Evolutionary conservation across 2,888 invertebrate species (phyloP).

Genomic region (Argynnis bischoffii): DNA sequence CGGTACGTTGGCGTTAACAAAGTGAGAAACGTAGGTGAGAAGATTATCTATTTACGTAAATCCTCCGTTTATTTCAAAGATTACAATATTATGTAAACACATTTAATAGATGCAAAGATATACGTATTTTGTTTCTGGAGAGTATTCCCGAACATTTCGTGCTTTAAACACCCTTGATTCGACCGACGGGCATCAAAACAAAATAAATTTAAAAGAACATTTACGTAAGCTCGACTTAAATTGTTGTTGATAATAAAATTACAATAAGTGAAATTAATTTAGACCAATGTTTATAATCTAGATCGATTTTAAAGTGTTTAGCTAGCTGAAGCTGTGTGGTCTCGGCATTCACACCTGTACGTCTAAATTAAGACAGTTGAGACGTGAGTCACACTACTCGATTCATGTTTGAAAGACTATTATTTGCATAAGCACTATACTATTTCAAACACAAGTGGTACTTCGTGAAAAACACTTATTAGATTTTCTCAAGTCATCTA

Average conservation of each 20-base stretch:
- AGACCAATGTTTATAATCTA: neutral
- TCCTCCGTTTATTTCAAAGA: neutral
- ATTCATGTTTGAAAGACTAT: neutral
- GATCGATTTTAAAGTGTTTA: neutral
- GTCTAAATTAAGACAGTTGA: neutral
- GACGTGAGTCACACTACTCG: constrained; percentile 7
- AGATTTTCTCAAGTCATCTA: no score
- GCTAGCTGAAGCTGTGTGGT: neutral
- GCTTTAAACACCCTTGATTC: constrained; percentile 41
- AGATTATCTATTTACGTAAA: no score
- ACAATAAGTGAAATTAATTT: constrained; percentile 30
- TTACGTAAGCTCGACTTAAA: constrained; percentile 34
- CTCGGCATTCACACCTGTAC: constrained; percentile 6
- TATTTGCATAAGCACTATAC: no score
- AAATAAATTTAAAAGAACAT: constrained; percentile 34
- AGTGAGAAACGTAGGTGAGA: no score
- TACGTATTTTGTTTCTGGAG: constrained; percentile 21
- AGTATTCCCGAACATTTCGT: constrained; percentile 24
- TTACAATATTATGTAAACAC: constrained; percentile 16
- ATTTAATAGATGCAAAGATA: constrained; percentile 17
- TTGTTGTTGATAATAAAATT: constrained; percentile 38
- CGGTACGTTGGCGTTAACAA: no score
- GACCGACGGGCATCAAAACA: constrained; percentile 40
- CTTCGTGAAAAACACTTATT: no score
- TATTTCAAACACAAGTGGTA: no score